These are phyloP conservation scores for Cosmia pyralina DNA, from an alignment of 2,888 invertebrate species.

Conservation along the genomic window DNA sequence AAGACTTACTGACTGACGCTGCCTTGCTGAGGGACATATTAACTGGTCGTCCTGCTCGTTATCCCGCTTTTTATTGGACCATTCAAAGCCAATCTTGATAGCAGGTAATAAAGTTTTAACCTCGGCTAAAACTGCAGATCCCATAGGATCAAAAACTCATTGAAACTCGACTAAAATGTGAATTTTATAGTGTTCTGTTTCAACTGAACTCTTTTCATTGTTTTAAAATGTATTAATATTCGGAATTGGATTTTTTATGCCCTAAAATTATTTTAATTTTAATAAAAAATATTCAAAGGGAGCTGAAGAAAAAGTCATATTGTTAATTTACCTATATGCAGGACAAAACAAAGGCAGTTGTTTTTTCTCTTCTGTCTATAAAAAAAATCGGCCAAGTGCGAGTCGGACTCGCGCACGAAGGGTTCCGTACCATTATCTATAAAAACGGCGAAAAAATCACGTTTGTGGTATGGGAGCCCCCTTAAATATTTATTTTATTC, in stretches of 20 bases:
- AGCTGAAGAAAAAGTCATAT: too few relatives aligned
- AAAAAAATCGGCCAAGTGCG: too few relatives aligned
- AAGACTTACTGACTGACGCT: not conserved
- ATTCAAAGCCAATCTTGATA: constrained; percentile 57
- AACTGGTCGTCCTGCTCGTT: not conserved
- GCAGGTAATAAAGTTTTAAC: constrained; percentile 67
- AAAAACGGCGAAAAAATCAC: too few relatives aligned
- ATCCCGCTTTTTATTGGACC: constrained; percentile 39
- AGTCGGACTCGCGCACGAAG: too few relatives aligned
- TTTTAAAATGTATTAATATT: not conserved
- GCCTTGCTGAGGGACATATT: not conserved
- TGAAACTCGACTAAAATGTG: constrained; percentile 52
- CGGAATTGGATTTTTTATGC: not conserved
- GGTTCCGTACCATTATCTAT: too few relatives aligned
- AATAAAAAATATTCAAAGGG: not conserved
- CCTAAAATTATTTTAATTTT: not conserved
- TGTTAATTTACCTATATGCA: too few relatives aligned
- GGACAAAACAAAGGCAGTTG: too few relatives aligned
- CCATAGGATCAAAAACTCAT: constrained; percentile 60
- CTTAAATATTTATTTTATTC: too few relatives aligned
- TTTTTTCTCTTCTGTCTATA: too few relatives aligned
- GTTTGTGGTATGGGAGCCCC: too few relatives aligned
- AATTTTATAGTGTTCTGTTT: constrained; percentile 45
- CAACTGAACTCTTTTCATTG: constrained; percentile 24
- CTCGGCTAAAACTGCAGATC: constrained; percentile 60